These are phyloP conservation scores for Corythoichthys haematopterus DNA, from an alignment of 2,113 vertebrate species.

Conservation along the genomic window DNA sequence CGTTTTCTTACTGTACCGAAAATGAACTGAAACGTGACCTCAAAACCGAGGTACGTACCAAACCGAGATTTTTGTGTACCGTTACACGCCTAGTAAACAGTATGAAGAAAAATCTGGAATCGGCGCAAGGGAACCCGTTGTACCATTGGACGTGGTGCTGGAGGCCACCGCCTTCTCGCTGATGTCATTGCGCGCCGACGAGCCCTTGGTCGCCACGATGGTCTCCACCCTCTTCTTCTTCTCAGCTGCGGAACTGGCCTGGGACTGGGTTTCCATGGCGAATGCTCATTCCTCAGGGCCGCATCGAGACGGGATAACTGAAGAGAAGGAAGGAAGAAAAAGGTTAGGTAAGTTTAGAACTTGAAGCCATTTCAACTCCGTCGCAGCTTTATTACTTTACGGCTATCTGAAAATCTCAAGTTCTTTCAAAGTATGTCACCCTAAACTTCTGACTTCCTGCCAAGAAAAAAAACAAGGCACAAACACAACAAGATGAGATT, in stretches of 20 bases:
- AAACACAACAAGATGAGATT: constrained; percentile 38
- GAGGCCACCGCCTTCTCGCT: constrained; percentile 98
- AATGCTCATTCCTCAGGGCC: constrained; percentile 91
- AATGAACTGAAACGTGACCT: too few species aligned
- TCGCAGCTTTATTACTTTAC: background rate
- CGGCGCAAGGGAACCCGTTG: constrained; percentile 22
- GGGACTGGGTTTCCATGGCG: constrained; percentile 96
- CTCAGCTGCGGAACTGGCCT: constrained; percentile 85
- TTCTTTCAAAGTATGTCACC: constrained; percentile 36
- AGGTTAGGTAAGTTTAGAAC: too few species aligned
- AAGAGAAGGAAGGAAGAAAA: background rate
- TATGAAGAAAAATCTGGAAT: background rate
- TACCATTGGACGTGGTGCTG: constrained; percentile 98
- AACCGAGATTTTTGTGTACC: too few species aligned
- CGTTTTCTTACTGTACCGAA: too few species aligned
- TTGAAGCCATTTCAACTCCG: too few species aligned
- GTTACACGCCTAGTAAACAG: too few species aligned
- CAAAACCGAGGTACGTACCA: too few species aligned
- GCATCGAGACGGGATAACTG: constrained; percentile 77
- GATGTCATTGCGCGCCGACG: constrained; percentile 85
- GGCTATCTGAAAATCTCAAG: constrained; percentile 2
- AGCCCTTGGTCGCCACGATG: constrained; percentile 86
- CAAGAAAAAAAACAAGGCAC: constrained; percentile 34
- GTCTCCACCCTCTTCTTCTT: constrained; percentile 97
- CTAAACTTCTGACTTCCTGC: constrained; percentile 52